phyloP scores from a whole-genome alignment of 2,113 vertebrate species.

The Azemiops feae region DNA sequence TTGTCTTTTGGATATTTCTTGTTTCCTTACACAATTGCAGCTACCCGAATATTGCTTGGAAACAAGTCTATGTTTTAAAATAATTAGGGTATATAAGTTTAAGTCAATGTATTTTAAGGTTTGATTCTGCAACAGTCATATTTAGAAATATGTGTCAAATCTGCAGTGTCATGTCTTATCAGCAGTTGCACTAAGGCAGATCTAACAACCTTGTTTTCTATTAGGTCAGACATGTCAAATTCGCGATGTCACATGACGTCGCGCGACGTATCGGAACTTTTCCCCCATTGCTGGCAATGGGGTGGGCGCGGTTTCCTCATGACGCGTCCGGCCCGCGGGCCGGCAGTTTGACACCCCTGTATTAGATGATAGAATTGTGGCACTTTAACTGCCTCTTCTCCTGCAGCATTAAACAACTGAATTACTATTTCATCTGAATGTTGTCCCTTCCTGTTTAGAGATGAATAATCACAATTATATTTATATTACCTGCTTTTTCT shows the following conservation, averaged over 20 bases:
- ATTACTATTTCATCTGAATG: background rate
- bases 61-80: background rate
- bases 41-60: background rate
- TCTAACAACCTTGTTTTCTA: background rate
- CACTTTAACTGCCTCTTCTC: background rate
- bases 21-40: background rate
- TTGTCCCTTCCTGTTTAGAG: background rate
- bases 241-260: no score
- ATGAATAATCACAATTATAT: background rate
- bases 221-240: no score
- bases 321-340: no score
- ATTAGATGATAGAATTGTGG: background rate
- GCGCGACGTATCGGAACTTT: no score
- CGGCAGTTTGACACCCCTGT: no score
- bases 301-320: no score
- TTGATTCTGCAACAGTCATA: no score
- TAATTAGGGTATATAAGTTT: no score
- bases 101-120: no score
- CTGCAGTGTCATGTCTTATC: background rate
- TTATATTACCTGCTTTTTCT: background rate
- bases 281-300: no score
- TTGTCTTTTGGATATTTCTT: background rate
- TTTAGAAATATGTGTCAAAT: background rate
- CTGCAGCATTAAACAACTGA: background rate
- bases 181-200: background rate